Conservation (phyloP, 1,140 invertebrate species). For the Lucilia cuprina region DNA sequence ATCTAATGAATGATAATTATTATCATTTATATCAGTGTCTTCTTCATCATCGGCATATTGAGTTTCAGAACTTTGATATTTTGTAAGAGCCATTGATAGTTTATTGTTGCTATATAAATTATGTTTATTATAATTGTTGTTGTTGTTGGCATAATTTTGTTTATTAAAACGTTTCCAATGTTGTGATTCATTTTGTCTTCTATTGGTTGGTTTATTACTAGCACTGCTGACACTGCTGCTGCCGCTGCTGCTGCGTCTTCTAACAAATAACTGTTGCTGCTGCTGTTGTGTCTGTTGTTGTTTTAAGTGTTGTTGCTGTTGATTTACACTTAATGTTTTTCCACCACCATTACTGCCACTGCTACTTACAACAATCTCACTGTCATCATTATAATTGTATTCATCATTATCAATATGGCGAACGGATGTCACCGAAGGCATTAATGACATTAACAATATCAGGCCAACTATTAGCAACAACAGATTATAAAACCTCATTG, state of each 20-base stretch:
- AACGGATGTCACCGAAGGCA: slow-evolving; percentile 25
- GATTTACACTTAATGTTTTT: neutral
- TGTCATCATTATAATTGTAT: slow-evolving; percentile 17
- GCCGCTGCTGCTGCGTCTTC: slow-evolving; percentile 11
- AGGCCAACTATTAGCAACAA: slow-evolving; percentile 23
- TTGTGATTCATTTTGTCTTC: neutral
- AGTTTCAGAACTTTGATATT: slow-evolving; percentile 26
- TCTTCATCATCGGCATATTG: slow-evolving; percentile 30
- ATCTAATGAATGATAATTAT: slow-evolving; percentile 22
- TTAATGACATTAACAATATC: slow-evolving; percentile 13
- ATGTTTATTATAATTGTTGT: neutral
- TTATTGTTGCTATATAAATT: slow-evolving; percentile 27
- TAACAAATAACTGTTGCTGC: neutral
- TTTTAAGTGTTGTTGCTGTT: neutral
- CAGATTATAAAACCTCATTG: neutral
- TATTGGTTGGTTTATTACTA: neutral
- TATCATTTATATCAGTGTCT: slow-evolving; percentile 15
- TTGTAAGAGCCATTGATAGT: slow-evolving; percentile 28
- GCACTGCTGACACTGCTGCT: neutral
- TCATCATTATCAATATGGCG: slow-evolving; percentile 34
- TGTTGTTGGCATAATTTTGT: slow-evolving; percentile 16
- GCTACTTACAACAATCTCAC: neutral
- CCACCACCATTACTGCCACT: neutral
- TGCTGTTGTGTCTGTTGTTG: slow-evolving; percentile 19
- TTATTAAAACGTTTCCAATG: slow-evolving; percentile 25